A percentile compares a stretch with the other conserved stretches of the same genome.
These are phyloP conservation scores for Caligus rogercresseyi DNA, from an alignment of 1,140 invertebrate species.

Conservation along the genomic window DNA sequence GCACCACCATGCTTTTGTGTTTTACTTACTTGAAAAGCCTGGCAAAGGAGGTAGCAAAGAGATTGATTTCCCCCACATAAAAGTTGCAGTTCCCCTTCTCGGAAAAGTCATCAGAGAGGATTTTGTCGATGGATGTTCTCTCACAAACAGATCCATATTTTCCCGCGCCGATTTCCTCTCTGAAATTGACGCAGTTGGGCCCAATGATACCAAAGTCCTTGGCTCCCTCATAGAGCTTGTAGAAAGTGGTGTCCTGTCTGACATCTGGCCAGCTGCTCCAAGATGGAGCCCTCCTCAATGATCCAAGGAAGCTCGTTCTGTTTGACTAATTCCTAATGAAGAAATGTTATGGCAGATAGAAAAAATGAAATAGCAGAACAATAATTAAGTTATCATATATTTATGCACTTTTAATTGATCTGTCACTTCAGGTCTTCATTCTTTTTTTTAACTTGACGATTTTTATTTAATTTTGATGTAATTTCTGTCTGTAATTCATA, in stretches of 20 bases:
- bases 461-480: no score
- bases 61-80: not conserved
- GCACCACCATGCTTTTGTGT: no score
- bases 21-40: constrained; percentile 2
- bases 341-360: no score
- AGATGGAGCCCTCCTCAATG: not conserved
- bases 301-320: constrained; percentile 1
- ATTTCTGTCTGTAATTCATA: no score
- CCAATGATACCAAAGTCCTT: not conserved
- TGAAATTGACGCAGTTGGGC: not conserved
- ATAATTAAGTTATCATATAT: no score
- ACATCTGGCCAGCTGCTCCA: not conserved
- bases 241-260: not conserved
- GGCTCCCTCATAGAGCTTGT: not conserved
- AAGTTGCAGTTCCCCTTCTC: not conserved
- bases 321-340: not conserved
- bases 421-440: no score
- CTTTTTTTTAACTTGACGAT: no score
- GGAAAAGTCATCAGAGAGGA: constrained; percentile 7
- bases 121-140: not conserved
- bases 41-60: not conserved
- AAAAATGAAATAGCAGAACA: no score
- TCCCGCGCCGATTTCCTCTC: not conserved
- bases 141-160: not conserved
- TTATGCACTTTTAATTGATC: no score